These are phyloP conservation scores for Trissoscelio sp. DNA, from an alignment of 2,888 invertebrate species.

Conservation along the genomic window DNA sequence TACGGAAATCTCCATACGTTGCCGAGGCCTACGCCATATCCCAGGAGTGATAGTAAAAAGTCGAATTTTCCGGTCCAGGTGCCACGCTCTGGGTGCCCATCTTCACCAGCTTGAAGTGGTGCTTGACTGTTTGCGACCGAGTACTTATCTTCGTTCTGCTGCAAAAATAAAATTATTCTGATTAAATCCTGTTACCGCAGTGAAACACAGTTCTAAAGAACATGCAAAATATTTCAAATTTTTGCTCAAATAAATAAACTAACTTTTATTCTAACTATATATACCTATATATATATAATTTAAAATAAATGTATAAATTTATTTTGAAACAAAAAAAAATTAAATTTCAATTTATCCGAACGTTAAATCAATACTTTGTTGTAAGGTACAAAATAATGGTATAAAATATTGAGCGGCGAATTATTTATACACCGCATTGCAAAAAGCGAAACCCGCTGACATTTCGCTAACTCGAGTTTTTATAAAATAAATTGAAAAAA, in stretches of 20 bases:
- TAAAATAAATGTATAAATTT: no score
- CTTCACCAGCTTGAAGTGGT: constrained; percentile 82
- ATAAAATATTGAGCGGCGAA: not conserved
- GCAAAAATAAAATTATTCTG: constrained; percentile 15
- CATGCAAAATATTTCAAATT: not conserved
- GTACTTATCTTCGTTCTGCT: constrained; percentile 83
- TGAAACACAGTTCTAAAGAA: not conserved
- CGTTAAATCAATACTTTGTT: not conserved
- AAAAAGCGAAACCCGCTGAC: not conserved
- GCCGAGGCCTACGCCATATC: constrained; percentile 90
- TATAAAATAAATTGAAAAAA: not conserved
- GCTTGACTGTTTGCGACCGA: constrained; percentile 84
- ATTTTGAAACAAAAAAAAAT: no score
- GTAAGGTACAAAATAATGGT: not conserved
- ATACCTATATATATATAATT: no score
- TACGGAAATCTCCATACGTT: constrained; percentile 92
- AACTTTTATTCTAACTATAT: no score
- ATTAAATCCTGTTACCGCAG: no score
- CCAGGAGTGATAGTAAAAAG: constrained; percentile 88
- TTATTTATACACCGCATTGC: not conserved
- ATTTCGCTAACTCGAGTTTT: not conserved
- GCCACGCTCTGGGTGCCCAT: constrained; percentile 86
- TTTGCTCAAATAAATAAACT: no score
- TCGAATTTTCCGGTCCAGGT: constrained; percentile 91
- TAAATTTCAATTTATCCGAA: not conserved